Base-by-base conservation (phyloP, 2,797 vertebrate species). In the Neomorphus geoffroyi region DNA sequence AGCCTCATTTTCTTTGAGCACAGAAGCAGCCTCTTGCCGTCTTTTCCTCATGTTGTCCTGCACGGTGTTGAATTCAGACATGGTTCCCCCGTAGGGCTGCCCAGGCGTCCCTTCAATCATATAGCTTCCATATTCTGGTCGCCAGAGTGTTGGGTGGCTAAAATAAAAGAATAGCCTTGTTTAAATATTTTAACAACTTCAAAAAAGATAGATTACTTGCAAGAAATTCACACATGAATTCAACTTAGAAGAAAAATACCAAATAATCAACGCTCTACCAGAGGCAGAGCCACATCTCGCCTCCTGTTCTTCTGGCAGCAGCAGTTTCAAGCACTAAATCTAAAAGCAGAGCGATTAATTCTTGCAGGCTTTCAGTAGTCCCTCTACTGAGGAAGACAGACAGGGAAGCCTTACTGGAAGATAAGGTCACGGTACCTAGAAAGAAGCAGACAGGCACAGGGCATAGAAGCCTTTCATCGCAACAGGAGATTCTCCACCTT, bases 51-150 rank as follows among this genome's bases (percentile, higher is more conserved):
- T 99, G 98, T 99, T 99, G 95, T 98, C 98, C 96, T 99, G 99
- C 18, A 99, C 99, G 0, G 99, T 99, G 97, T 99, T 99, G 96
- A 99, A 99, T 96, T 99, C 99, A 0, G 99, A 99, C 99, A 99
- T 99, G 0, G 98, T 99, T 74, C 99, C 99, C 6, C 99, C 99
- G 2, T 99, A 99, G 0, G 99, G 99, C 96, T 99, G 99, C 19
- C 99, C 99, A 1, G 99, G 99, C 0, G 99, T 99, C 39, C 99
- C 99, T 92, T 99, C 99, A 28, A 99, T 99, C 99, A 99, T 99
- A 97, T 99, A 99, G 96, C 99, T 99, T 95, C 98, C 98, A 53
- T 99, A 99, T 90, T 99, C 99, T 13, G 99, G 99, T 95, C 99
- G 98, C 99, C 99, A 99, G 54, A 99, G 99, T 2, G 99, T 99